phyloP scores from a whole-genome alignment of 2,888 invertebrate species.

The Agrotis clavis region DNA sequence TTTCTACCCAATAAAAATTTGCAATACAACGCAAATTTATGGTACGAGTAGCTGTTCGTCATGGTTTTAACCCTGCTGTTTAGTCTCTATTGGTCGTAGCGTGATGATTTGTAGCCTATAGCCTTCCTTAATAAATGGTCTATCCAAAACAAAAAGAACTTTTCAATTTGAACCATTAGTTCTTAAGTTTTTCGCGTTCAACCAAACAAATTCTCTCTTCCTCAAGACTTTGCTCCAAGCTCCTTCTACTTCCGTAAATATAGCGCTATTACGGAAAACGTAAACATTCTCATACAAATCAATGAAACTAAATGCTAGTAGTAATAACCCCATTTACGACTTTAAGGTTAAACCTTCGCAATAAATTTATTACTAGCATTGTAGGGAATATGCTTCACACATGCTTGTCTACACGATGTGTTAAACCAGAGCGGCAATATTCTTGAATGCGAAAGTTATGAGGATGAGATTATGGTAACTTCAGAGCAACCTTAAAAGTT shows the following conservation, averaged over 20 bases:
- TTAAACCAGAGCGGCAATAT: background rate
- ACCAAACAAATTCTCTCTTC: background rate
- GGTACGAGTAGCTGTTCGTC: background rate
- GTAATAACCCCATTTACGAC: conserved; percentile 44
- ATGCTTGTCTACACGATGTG: background rate
- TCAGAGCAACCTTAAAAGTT: too few relatives aligned
- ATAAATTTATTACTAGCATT: conserved; percentile 46
- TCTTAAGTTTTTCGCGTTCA: too few relatives aligned
- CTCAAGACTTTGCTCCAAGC: conserved; percentile 14
- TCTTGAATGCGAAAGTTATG: too few relatives aligned
- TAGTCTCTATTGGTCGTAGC: too few relatives aligned
- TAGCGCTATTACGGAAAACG: conserved; percentile 37
- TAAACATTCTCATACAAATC: conserved; percentile 59
- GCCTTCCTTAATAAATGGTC: too few relatives aligned
- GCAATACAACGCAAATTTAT: conserved; percentile 37
- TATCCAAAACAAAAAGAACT: too few relatives aligned
- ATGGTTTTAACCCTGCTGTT: too few relatives aligned
- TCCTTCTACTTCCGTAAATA: conserved; percentile 50
- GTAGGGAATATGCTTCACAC: background rate
- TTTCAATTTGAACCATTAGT: too few relatives aligned
- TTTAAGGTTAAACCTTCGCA: conserved; percentile 28
- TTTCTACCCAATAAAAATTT: conserved; percentile 42
- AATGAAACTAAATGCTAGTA: conserved; percentile 46
- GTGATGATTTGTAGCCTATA: too few relatives aligned
- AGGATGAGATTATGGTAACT: too few relatives aligned